Evolutionary conservation across 2,113 vertebrate genomes (phyloP), one percentile per base, ranked within the genome.

Genomic region (Pheucticus melanocephalus): DNA sequence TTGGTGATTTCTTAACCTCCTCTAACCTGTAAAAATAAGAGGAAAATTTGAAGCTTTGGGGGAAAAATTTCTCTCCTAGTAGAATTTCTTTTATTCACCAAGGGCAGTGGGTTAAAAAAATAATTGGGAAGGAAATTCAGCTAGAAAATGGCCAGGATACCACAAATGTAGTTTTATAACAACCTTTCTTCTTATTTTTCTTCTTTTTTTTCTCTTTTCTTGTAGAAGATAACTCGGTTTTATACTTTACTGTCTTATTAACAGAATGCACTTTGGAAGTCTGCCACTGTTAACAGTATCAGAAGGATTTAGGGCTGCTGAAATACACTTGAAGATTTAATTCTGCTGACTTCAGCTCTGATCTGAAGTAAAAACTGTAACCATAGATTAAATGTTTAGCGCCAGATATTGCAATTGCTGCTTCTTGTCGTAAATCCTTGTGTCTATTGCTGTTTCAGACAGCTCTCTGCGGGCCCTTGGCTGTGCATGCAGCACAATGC

Each of bases 371-470:
- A 97, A 97, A 98, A 98, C 97, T 98, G 94, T 97, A 98, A 98
- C 97, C 97, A 88, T 98, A 98, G 98, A 98, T 98, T 98, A 98
- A 98, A 98, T 98, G 98, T 98, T 98, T 98, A 98, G 98, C 97
- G 61, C 97, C 94, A 97, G 97, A 98, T 97, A 98, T 97, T 97
- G 98, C 94, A 73, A 97, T 97, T 94, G 97, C 97, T 95, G 95
- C 97, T 98, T 90, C 97, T 94, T 97, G 96, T 92, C 93, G 75
- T 98, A 98, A 98, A 98, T 98, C 97, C 97, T 98, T 91, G 93
- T 86, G 97, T 98, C 98, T 98, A 96, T 97, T 98, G 97, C 97
- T 95, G 96, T 96, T 98, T 97, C 91, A 97, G 98, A 97, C 97
- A 98, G 96, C 97, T 97, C 98, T 98, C 98, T 54, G 21, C 0